Conservation (phyloP, 2,797 vertebrate genomes). For the Danionella dracula region DNA sequence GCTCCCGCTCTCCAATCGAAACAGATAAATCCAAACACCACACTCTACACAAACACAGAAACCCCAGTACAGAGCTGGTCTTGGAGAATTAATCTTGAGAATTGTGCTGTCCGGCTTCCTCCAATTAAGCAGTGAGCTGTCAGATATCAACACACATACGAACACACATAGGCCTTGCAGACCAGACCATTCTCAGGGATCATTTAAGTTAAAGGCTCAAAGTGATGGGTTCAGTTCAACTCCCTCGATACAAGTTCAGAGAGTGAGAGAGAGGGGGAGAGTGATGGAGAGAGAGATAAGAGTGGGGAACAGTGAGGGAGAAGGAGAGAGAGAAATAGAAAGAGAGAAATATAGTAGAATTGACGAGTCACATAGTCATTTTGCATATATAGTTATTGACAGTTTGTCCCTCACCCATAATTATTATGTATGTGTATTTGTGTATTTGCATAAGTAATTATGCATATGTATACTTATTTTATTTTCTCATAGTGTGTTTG, state of each 20-base stretch:
- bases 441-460: no score
- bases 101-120: constrained; percentile 22
- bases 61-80: background rate
- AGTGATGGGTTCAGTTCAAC: constrained; percentile 17
- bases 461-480: no score
- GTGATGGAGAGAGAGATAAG: constrained; percentile 4
- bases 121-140: constrained; percentile 30
- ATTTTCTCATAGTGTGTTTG: no score
- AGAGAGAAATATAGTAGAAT: no score
- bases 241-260: constrained; percentile 20
- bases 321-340: background rate
- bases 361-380: no score
- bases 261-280: constrained; percentile 13
- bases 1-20: constrained; percentile 5
- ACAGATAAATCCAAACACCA: background rate
- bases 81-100: constrained; percentile 28
- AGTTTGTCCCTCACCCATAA: no score
- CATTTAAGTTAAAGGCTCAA: constrained; percentile 17
- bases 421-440: no score
- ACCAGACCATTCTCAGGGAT: constrained; percentile 14
- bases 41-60: background rate
- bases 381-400: no score
- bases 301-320: constrained; percentile 1
- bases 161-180: no score
- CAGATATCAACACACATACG: background rate